Percentiles rank a stretch among this genome's conserved stretches.
phyloP scores from a whole-genome alignment of 2,888 invertebrate species.

The Gari tellinella region DNA sequence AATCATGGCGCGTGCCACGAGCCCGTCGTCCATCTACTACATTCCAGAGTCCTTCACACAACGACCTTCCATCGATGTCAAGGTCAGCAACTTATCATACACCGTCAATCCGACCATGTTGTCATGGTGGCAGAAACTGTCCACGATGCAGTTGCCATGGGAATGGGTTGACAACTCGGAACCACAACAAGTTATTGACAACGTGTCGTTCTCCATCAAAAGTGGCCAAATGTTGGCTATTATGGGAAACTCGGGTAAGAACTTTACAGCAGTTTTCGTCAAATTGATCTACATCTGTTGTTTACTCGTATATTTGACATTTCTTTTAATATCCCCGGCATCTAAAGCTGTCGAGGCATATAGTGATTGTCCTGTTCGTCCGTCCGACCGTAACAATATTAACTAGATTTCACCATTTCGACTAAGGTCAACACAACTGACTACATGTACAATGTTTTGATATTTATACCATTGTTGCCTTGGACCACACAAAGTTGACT shows the following conservation, averaged over 20 bases:
- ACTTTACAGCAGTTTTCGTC: too few relatives aligned
- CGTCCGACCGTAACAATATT: too few relatives aligned
- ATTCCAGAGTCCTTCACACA: slow-evolving; percentile 42
- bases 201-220: slow-evolving; percentile 72
- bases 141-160: slow-evolving; percentile 76
- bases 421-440: too few relatives aligned
- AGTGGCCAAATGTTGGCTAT: slow-evolving; percentile 79
- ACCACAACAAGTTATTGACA: slow-evolving; percentile 70
- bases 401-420: too few relatives aligned
- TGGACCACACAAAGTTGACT: too few relatives aligned
- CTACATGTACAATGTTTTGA: too few relatives aligned
- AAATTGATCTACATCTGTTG: too few relatives aligned
- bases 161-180: slow-evolving; percentile 65
- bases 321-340: too few relatives aligned
- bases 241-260: slow-evolving; percentile 77
- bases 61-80: slow-evolving; percentile 67
- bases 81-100: slow-evolving; percentile 70
- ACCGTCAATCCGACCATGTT: slow-evolving; percentile 67
- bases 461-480: too few relatives aligned
- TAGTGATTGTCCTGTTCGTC: too few relatives aligned
- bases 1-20: slow-evolving; percentile 26
- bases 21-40: slow-evolving; percentile 57
- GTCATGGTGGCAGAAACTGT: slow-evolving; percentile 72
- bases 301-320: too few relatives aligned
- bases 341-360: too few relatives aligned